Evolutionary conservation across 1,140 invertebrate genomes (phyloP).

Genomic region (Tetraneura akinire): DNA sequence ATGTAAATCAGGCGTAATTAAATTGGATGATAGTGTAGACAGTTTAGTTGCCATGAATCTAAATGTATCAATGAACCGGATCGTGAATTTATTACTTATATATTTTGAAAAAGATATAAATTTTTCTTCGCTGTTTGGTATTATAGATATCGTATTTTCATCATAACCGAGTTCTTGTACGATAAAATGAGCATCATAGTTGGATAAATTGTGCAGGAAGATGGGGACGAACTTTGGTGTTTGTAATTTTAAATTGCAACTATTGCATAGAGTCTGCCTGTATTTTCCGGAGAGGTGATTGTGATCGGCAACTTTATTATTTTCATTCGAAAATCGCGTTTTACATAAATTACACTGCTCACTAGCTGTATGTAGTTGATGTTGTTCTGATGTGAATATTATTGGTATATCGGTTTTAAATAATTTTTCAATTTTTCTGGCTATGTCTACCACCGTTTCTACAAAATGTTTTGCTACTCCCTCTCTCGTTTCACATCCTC

Average conservation of each 20-base stretch:
- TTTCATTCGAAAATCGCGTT: not conserved
- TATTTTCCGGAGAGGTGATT: not conserved
- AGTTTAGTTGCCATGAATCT: not conserved
- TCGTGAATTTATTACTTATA: not conserved
- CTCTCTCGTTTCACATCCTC: not conserved
- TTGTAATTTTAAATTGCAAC: not conserved
- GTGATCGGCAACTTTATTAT: not conserved
- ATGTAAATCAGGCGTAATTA: not conserved
- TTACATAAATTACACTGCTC: not conserved
- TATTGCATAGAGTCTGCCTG: not conserved
- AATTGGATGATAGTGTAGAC: not conserved
- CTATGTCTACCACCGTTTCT: not conserved
- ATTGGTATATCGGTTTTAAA: not conserved
- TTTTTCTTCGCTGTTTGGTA: slow-evolving; percentile 15
- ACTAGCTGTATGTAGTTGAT: not conserved
- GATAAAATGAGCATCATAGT: slow-evolving; percentile 1
- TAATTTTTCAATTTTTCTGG: not conserved
- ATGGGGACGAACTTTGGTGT: slow-evolving; percentile 4
- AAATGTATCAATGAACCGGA: not conserved
- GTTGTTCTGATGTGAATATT: not conserved
- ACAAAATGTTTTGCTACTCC: not conserved
- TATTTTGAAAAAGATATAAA: slow-evolving; percentile 12
- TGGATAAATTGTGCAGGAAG: slow-evolving; percentile 2
- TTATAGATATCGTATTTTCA: not conserved
- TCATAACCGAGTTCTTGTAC: slow-evolving; percentile 1